Percentiles rank a stretch among this genome's conserved stretches.
Conservation (phyloP, 2,888 invertebrate species). For the Pseudococcus longispinus region DNA sequence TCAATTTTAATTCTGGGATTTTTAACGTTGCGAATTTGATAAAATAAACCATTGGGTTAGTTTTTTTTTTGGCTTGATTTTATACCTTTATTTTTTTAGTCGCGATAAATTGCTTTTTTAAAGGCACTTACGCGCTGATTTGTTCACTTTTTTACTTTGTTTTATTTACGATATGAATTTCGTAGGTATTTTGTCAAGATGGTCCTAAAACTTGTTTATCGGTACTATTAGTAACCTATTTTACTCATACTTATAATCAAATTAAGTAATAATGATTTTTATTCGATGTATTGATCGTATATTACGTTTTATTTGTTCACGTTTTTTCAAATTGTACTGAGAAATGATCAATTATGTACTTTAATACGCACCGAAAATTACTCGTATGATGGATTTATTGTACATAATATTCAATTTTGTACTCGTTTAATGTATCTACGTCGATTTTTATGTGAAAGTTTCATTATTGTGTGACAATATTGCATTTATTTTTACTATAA, state of each 20-base stretch:
- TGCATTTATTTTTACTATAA: conserved; percentile 19
- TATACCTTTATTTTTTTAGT: background rate
- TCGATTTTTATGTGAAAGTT: background rate
- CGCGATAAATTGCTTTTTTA: background rate
- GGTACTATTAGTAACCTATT: background rate
- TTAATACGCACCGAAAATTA: background rate
- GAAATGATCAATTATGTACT: background rate
- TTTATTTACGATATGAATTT: background rate
- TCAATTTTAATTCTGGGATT: background rate
- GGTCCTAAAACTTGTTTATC: background rate
- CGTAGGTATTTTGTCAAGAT: background rate
- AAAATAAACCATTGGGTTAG: conserved; percentile 20
- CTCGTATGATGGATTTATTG: too few relatives aligned
- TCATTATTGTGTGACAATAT: conserved; percentile 25
- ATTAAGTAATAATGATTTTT: background rate
- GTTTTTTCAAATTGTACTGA: background rate
- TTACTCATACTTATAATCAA: conserved; percentile 5
- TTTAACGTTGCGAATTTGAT: background rate
- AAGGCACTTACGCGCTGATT: background rate
- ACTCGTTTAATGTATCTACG: conserved; percentile 1
- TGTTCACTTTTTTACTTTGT: background rate
- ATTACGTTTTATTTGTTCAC: background rate
- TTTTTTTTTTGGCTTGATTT: background rate
- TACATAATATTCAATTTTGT: background rate
- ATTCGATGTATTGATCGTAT: background rate